Conservation (phyloP, 1,140 invertebrate species). For the Cyclargus thomasi region DNA sequence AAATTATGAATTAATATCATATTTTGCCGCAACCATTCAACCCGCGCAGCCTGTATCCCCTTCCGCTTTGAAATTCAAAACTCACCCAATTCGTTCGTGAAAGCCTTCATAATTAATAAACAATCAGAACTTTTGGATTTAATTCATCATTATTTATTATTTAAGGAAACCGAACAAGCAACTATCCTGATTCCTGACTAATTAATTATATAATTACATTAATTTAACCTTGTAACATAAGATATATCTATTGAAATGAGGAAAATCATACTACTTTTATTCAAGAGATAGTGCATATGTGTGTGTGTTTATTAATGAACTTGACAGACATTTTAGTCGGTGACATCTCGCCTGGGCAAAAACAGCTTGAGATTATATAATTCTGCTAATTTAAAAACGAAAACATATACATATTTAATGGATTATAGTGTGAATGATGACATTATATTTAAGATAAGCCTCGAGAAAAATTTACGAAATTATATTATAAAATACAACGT, state of each 20-base stretch:
- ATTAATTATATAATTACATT: neutral
- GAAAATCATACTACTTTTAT: neutral
- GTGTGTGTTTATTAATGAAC: neutral
- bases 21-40: neutral
- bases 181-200: neutral
- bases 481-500: conserved; percentile 8
- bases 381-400: neutral
- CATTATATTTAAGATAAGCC: conserved; percentile 1
- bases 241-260: neutral
- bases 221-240: too few species aligned
- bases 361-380: neutral
- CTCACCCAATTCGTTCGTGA: neutral
- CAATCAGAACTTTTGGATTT: neutral
- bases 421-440: conserved; percentile 8
- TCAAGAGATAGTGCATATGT: neutral
- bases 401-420: conserved; percentile 1
- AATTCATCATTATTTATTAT: neutral
- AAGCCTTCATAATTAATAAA: neutral
- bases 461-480: neutral
- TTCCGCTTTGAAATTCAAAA: conserved; percentile 1
- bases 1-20: neutral
- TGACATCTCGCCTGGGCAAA: neutral
- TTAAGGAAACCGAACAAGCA: neutral
- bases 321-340: neutral
- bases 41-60: neutral